Conservation (phyloP, 2,113 vertebrate species). For the Laticauda colubrina region DNA sequence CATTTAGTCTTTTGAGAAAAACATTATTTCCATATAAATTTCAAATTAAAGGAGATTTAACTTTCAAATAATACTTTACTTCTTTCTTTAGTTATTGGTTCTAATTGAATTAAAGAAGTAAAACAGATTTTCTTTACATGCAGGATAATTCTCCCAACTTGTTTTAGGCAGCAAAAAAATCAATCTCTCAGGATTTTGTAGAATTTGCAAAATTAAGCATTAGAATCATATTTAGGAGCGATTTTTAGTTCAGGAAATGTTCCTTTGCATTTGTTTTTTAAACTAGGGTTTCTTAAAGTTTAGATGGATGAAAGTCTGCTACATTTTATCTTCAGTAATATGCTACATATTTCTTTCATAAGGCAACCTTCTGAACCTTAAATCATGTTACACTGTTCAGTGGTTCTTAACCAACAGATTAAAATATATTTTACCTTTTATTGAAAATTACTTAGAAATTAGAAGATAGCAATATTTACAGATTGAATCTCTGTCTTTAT, state of each 20-base stretch:
- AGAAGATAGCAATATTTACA: neutral
- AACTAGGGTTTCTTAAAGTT: neutral
- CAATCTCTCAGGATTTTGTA: constrained; percentile 36
- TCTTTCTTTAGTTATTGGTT: constrained; percentile 39
- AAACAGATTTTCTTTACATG: constrained; percentile 53
- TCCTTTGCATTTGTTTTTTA: neutral
- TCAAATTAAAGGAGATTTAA: constrained; percentile 60
- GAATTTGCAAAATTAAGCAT: constrained; percentile 5
- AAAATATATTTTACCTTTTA: neutral
- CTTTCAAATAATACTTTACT: constrained; percentile 47
- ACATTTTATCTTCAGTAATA: neutral
- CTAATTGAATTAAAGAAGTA: constrained; percentile 53
- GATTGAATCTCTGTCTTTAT: neutral
- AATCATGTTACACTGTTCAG: neutral
- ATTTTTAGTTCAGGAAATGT: neutral
- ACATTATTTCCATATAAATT: constrained; percentile 63
- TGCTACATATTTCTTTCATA: neutral
- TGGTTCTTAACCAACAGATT: neutral
- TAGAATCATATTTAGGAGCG: constrained; percentile 11
- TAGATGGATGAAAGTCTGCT: neutral
- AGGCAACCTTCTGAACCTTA: neutral
- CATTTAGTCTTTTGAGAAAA: constrained; percentile 46
- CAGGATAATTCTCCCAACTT: constrained; percentile 44
- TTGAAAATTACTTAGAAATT: neutral
- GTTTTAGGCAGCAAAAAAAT: constrained; percentile 23